These are phyloP conservation scores for Silurus aristotelis DNA, from an alignment of 2,797 vertebrate genomes.

Conservation along the genomic window DNA sequence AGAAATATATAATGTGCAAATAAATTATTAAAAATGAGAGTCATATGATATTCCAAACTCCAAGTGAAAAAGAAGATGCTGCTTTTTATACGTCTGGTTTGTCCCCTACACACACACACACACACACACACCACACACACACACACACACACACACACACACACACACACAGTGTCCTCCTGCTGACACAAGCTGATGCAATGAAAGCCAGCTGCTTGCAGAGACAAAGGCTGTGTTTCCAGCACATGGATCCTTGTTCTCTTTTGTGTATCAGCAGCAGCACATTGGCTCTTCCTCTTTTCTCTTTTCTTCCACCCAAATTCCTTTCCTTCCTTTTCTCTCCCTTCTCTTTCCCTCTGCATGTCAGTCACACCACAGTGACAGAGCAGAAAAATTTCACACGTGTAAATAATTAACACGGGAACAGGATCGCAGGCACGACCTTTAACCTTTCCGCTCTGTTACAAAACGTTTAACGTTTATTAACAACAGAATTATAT, in stretches of 20 bases:
- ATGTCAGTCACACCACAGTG: neutral
- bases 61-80: neutral
- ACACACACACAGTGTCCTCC: constrained; percentile 31
- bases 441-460: neutral
- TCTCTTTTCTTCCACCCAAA: neutral
- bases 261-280: constrained; percentile 64
- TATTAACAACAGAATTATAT: neutral
- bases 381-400: too few relatives aligned
- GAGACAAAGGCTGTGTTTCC: constrained; percentile 67
- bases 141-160: constrained; percentile 26
- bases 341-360: neutral
- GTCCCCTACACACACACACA: constrained; percentile 38
- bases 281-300: constrained; percentile 58
- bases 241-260: constrained; percentile 54
- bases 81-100: neutral
- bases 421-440: neutral
- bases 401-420: neutral
- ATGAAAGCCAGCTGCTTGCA: constrained; percentile 74
- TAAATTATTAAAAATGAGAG: too few relatives aligned
- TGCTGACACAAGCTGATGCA: constrained; percentile 67
- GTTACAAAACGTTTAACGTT: neutral
- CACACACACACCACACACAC: constrained; percentile 17
- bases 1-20: neutral
- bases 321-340: neutral
- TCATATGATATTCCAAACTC: neutral